A percentile compares a stretch with the other conserved stretches of the same genome.
phyloP scores from a whole-genome alignment of 2,113 vertebrate species.

The Ifrita kowaldi region DNA sequence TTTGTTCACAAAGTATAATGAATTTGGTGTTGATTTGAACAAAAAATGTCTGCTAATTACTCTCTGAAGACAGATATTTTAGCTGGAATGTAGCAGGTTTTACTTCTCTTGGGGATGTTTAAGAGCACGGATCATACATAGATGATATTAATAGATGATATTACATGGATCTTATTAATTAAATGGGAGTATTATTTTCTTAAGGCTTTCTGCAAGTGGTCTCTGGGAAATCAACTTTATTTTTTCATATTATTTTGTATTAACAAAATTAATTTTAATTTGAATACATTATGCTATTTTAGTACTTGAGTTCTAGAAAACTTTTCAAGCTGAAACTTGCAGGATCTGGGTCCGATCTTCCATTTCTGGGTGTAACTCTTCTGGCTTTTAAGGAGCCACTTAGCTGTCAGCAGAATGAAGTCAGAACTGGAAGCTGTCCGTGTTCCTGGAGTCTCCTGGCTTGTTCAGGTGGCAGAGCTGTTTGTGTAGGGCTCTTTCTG shows the following conservation, averaged over 20 bases:
- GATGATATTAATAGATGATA: background rate
- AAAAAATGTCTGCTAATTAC: background rate
- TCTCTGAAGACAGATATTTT: constrained; percentile 13
- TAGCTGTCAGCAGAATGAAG: background rate
- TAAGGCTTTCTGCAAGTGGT: background rate
- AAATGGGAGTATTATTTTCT: background rate
- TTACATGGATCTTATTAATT: background rate
- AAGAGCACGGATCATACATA: background rate
- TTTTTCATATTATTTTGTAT: background rate
- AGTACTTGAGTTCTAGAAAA: background rate
- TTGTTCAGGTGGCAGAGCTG: too few relatives aligned
- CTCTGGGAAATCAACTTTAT: background rate
- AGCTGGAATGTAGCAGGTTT: background rate
- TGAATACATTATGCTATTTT: background rate
- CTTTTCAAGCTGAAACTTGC: background rate
- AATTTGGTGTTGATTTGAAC: background rate
- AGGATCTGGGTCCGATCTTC: background rate
- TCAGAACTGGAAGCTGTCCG: background rate
- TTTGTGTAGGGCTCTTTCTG: background rate
- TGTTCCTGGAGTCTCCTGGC: background rate
- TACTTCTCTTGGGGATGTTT: background rate
- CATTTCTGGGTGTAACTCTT: background rate
- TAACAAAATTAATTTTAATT: background rate
- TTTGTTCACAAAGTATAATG: constrained; percentile 5
- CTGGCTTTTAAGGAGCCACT: background rate